phyloP scores from a whole-genome alignment of 2,113 vertebrate genomes.

The Orthonyx spaldingii region DNA sequence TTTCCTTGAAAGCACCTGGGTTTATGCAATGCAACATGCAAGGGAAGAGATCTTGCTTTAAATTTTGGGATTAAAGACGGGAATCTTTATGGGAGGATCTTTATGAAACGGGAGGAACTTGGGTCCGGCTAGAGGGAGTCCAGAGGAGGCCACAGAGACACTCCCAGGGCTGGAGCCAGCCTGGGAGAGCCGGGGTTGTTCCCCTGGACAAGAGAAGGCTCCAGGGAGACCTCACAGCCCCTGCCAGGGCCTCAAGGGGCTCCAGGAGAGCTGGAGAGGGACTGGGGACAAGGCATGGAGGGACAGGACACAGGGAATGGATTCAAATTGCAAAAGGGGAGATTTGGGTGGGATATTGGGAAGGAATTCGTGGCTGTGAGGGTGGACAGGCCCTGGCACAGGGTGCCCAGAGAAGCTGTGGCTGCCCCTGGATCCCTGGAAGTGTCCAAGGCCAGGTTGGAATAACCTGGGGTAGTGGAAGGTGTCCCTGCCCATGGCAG shows the following conservation, averaged over 20 bases:
- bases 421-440: neutral
- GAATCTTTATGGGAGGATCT: too few relatives aligned
- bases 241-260: neutral
- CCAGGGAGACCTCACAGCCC: neutral
- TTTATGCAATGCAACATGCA: fast-evolving
- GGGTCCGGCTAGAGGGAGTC: neutral
- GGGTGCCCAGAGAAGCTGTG: neutral
- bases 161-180: neutral
- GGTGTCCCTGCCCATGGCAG: neutral
- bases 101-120: neutral
- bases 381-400: neutral
- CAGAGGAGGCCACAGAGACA: neutral
- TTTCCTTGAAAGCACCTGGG: neutral
- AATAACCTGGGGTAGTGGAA: neutral
- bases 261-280: neutral
- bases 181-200: neutral
- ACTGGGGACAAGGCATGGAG: neutral
- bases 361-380: fast-evolving
- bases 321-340: neutral
- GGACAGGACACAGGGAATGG: neutral
- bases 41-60: fast-evolving
- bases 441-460: neutral
- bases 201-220: neutral
- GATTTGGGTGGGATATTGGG: fast-evolving
- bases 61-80: neutral